Evolutionary conservation across 2,797 vertebrate species (phyloP), one percentile per base, ranked within the genome.

Genomic region (Salmo trutta): DNA sequence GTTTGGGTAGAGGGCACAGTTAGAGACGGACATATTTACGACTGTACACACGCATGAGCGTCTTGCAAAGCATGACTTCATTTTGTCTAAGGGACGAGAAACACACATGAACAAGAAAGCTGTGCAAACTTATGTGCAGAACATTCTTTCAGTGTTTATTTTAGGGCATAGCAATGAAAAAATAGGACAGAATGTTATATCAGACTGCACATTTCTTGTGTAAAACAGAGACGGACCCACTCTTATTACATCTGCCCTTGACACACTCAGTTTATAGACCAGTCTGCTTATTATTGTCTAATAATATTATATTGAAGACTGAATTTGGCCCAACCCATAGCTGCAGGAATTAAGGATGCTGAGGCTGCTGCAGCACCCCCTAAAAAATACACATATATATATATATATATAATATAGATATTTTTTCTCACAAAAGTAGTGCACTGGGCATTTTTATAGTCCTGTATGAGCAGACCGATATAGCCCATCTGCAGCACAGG

Each of bases 31-130:
- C 41, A 41, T 59, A 73, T 91, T 92, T 90, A 90, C 59, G 82
- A 75, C 80, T 75, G 74, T 81, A 51, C 68, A n/a, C 75, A 36
- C 77, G 70, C 62, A 69, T 19, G 70, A 75, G 74, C 36, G 71
- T 72, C 24, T 71, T 82, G 78, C 88, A 85, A 89, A 91, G 79
- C 3, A 82, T 89, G 2, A 91, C 84, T 83, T 89, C 77, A 91
- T 74, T 77, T 65, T 41, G 41, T 41, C 8, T 21, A 4, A 41
- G 33, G 10, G 19, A 21, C 1, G 8, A 21, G 15, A 24, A 71
- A 52, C 41, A 27, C 41, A 27, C 41, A 52, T 27, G 14, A 51
- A 16, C 21, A 27, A 51, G 69, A 69, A 17, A 41, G 67, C 33
- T 78, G 19, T 66, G 75, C 24, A n/a, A 68, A 77, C 54, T 74